Base-by-base conservation (phyloP, 2,113 vertebrate species). In the Brienomyrus longianalis region DNA sequence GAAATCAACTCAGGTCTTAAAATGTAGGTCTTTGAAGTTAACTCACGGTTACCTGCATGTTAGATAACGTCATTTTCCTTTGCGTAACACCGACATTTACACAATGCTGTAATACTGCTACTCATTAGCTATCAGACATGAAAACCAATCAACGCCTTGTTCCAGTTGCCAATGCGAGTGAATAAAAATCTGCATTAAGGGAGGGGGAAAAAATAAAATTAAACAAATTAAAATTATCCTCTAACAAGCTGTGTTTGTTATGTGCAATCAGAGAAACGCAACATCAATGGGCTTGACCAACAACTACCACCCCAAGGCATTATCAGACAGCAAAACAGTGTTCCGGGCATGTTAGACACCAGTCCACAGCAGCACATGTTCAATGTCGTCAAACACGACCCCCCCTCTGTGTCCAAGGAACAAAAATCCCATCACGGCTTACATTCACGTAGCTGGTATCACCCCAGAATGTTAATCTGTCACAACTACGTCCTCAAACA, bases 21-120 rank as follows among this genome's bases (percentile, higher is more conserved):
- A 52, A 88, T 47, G 6, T 80, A 50, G 13, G n/a, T 39, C 66
- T 77, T 77, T 66, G 80, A 66, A 39, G 27, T 51, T 15, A 77
- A 27, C 21, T 88, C 88, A 45, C 8, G 52, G 27, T 83, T 52
- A 89, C 19, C 31, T 83, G 50, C 17, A 54, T 4, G 23, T 89
- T 39, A 89, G 48, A 45, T 11, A 43, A 89, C 17, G 17, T 19
- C 13, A 17, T 70, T 70, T 70, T 70, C 62, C 19, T 89, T 83
- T 54, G n/a, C 11, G 9, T 5, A 56, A 45, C 10, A 83, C 19
- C 11, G 27, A 54, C 47, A 70, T 70, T n/a, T 62, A 90, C 54
- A 86, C 43, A 84, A 91, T 89, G 88, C 88, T 84, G 70, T 88
- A 92, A 90, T 74, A 90, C 88, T 90, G 83, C 90, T 90, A 66